A percentile compares a stretch with the other conserved stretches of the same genome.
phyloP scores from a whole-genome alignment of 2,797 vertebrate species.

The Peromyscus attwateri region DNA sequence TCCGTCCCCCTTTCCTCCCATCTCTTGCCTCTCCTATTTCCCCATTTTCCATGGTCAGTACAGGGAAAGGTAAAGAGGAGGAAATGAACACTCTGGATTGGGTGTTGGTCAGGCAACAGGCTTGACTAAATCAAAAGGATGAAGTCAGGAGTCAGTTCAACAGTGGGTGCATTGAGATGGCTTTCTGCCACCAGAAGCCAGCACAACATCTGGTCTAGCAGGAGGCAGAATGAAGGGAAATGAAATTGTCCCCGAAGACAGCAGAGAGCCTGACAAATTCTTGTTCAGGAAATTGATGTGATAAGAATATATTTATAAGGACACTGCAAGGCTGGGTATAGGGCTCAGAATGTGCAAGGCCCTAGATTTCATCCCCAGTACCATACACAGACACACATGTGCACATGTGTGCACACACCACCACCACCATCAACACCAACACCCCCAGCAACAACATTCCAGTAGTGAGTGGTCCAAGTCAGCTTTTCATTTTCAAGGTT shows the following conservation, averaged over 20 bases:
- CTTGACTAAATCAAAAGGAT: neutral
- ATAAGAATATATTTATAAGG: neutral
- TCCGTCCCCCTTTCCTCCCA: neutral
- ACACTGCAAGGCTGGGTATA: neutral
- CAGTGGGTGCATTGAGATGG: neutral
- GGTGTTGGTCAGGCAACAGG: neutral
- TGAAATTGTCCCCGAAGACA: neutral
- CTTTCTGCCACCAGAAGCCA: neutral
- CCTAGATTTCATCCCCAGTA: neutral
- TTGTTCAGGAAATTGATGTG: constrained; percentile 1
- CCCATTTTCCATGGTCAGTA: neutral
- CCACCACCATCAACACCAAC: neutral
- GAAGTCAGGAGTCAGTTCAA: neutral
- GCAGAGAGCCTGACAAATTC: neutral
- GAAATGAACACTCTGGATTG: neutral
- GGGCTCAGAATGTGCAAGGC: neutral
- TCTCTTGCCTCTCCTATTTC: neutral
- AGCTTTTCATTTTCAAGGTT: constrained; percentile 21
- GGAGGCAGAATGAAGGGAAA: neutral
- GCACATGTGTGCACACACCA: neutral
- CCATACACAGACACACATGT: neutral
- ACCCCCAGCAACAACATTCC: neutral
- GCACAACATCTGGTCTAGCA: neutral
- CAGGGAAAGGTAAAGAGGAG: neutral
- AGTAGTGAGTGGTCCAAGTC: neutral